Percentiles rank a stretch among this genome's conserved stretches.
phyloP scores from a whole-genome alignment of 1,140 invertebrate species.

The Aphelinus certus region DNA sequence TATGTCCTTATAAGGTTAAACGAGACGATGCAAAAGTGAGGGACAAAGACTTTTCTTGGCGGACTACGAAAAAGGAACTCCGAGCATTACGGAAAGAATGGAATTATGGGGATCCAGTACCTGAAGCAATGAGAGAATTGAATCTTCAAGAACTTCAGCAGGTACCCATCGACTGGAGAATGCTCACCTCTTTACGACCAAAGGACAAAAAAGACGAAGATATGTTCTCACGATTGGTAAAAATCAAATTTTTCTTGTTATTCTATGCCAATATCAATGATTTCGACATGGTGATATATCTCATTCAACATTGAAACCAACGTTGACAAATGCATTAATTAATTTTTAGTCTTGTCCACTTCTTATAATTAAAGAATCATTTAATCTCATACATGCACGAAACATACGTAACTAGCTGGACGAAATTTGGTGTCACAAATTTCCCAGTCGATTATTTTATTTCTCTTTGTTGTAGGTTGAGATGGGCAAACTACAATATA shows the following conservation, averaged over 20 bases:
- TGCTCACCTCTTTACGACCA: conserved; percentile 86
- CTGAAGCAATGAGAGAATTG: conserved; percentile 81
- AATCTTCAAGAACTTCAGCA: conserved; percentile 82
- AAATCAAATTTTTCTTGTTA: conserved; percentile 2
- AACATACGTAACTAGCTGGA: no score
- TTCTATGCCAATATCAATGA: no score
- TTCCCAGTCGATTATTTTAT: no score
- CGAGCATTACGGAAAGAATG: conserved; percentile 70
- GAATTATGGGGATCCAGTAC: conserved; percentile 82
- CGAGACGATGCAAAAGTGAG: conserved; percentile 64
- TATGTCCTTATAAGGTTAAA: conserved; percentile 53
- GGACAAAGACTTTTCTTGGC: conserved; percentile 71
- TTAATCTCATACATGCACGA: no score
- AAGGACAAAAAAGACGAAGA: conserved; percentile 86
- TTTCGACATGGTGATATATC: no score
- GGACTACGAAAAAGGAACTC: conserved; percentile 73
- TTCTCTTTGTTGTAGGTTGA: conserved; percentile 69
- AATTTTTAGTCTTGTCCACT: no score
- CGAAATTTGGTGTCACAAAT: no score
- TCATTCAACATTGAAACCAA: no score
- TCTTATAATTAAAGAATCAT: no score
- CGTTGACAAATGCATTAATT: no score
- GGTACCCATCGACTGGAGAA: conserved; percentile 92
- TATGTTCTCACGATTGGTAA: conserved; percentile 78
- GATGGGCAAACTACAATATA: conserved; percentile 79